These are phyloP conservation scores for Tricholauxania praeusta DNA, from an alignment of 2,888 invertebrate species.

Conservation along the genomic window DNA sequence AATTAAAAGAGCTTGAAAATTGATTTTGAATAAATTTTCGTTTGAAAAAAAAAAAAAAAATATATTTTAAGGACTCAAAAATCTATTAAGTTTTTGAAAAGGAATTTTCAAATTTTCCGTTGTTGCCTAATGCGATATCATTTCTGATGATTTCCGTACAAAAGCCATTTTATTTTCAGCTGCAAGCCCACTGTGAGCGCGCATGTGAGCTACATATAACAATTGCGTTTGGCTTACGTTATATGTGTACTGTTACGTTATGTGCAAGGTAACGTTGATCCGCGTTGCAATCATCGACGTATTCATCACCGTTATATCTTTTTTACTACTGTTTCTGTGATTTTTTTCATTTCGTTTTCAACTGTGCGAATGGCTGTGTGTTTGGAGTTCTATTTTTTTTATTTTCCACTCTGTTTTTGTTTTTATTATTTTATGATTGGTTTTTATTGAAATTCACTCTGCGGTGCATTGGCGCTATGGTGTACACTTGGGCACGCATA, in stretches of 20 bases:
- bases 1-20: no score
- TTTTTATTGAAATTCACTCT: constrained; percentile 31
- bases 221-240: constrained; percentile 1
- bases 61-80: no score
- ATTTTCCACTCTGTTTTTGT: neutral
- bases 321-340: neutral
- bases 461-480: neutral
- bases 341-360: neutral
- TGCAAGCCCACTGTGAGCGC: neutral
- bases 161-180: neutral
- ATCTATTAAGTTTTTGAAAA: no score
- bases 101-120: no score
- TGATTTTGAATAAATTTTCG: no score
- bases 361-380: no score
- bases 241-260: neutral
- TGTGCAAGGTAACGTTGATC: neutral
- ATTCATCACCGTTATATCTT: constrained; percentile 20
- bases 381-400: neutral
- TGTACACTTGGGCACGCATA: neutral
- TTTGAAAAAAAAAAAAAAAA: no score
- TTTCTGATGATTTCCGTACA: no score
- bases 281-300: constrained; percentile 30
- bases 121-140: no score
- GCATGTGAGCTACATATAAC: no score
- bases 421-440: constrained; percentile 34